A percentile compares a stretch with the other conserved stretches of the same genome.
phyloP scores from a whole-genome alignment of 1,140 invertebrate species.

The Ostrea denselamellosa region DNA sequence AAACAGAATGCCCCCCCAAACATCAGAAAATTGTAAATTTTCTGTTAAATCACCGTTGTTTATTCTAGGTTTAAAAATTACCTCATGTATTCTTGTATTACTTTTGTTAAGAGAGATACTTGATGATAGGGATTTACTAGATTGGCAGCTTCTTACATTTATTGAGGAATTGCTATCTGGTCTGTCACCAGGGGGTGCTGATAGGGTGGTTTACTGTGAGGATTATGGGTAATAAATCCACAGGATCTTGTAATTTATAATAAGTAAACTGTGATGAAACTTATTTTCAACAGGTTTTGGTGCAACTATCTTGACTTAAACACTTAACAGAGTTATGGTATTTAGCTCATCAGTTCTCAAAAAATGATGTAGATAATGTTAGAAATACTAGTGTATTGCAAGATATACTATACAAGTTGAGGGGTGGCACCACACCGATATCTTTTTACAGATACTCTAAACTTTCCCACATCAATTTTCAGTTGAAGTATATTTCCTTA shows the following conservation, averaged over 20 bases:
- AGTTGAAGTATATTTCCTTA: slow-evolving; percentile 7
- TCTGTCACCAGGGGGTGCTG: slow-evolving; percentile 14
- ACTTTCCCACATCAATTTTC: slow-evolving; percentile 29
- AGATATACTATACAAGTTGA: not conserved
- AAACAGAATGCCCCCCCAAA: not conserved
- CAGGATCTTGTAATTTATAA: slow-evolving; percentile 27
- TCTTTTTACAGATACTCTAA: not conserved
- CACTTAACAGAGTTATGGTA: not conserved
- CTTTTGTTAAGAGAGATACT: not conserved
- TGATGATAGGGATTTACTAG: not conserved
- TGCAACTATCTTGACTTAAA: not conserved
- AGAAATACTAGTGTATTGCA: not conserved
- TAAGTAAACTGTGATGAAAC: slow-evolving; percentile 23
- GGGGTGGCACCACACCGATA: no score
- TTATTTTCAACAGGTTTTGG: slow-evolving; percentile 6
- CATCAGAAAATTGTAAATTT: not conserved
- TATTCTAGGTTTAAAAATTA: not conserved
- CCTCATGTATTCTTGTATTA: slow-evolving; percentile 5
- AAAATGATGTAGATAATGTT: not conserved
- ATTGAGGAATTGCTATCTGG: not conserved
- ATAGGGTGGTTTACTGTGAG: not conserved
- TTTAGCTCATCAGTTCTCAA: not conserved
- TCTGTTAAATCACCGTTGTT: not conserved
- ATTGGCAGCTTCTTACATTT: slow-evolving; percentile 9
- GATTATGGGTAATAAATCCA: slow-evolving; percentile 13